phyloP scores from a whole-genome alignment of 2,113 vertebrate species.

The Tichodroma muraria region DNA sequence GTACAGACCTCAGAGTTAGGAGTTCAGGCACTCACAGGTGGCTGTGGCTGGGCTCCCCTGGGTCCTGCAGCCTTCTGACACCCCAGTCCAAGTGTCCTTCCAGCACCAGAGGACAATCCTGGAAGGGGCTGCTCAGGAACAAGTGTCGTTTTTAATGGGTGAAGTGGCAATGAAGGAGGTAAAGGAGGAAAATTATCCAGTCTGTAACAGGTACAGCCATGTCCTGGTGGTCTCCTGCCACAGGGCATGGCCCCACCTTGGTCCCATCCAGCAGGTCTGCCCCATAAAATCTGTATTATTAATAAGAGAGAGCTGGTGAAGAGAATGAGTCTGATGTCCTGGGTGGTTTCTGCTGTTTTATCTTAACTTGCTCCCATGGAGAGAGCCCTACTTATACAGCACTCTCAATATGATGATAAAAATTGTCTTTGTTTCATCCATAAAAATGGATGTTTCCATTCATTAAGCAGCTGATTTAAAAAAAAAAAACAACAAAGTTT shows the following conservation, averaged over 20 bases:
- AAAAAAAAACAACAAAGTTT: not conserved
- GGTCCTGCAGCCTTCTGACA: not conserved
- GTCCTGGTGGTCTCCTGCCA: not conserved
- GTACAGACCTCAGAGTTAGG: fast-evolving
- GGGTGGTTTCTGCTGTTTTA: not conserved
- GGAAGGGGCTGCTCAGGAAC: not conserved
- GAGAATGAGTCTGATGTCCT: not conserved
- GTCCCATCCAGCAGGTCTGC: not conserved
- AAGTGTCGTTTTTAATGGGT: fast-evolving
- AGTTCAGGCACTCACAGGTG: not conserved
- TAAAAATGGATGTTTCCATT: not conserved
- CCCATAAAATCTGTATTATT: not conserved
- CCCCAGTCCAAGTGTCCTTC: not conserved
- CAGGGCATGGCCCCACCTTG: not conserved
- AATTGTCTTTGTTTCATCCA: not conserved
- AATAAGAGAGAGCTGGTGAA: not conserved
- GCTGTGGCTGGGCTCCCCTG: not conserved
- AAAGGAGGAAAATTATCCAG: not conserved
- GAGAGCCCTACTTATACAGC: not conserved
- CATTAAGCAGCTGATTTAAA: not conserved
- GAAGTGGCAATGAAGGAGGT: not conserved
- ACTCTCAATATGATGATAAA: not conserved
- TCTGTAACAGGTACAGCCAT: not conserved
- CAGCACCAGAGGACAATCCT: not conserved
- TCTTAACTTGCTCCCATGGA: not conserved